A percentile compares a stretch with the other conserved stretches of the same genome.
Conservation (phyloP, 2,113 vertebrate species). For the Caranx ignobilis region DNA sequence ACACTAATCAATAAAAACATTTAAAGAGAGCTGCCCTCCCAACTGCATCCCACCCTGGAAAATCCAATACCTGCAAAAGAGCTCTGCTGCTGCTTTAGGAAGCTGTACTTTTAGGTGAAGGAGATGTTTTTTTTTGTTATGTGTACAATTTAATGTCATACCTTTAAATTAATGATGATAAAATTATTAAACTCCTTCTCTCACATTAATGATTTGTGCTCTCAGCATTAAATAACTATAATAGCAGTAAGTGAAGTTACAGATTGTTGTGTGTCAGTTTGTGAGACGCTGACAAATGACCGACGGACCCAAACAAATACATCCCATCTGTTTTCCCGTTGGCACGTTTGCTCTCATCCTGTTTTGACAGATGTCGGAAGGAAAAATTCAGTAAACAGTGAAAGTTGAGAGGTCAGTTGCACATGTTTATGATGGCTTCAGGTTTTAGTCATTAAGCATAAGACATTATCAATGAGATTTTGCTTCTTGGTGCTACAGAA, state of each 20-base stretch:
- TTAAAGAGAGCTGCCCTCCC: constrained; percentile 4
- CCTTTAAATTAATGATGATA: background rate
- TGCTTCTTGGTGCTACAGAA: background rate
- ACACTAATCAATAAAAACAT: constrained; percentile 10
- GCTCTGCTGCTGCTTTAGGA: background rate
- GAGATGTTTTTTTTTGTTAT: too few relatives aligned
- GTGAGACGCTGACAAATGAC: too few relatives aligned
- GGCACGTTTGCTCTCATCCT: too few relatives aligned
- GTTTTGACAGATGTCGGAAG: too few relatives aligned
- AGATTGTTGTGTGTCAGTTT: background rate
- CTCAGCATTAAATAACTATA: background rate
- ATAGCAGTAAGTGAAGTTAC: background rate
- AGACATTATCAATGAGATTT: too few relatives aligned
- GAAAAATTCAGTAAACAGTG: too few relatives aligned
- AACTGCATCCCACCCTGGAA: background rate
- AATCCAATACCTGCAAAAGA: background rate
- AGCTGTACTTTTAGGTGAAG: too few relatives aligned
- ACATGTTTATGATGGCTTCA: too few relatives aligned
- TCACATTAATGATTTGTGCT: background rate
- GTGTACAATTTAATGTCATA: background rate
- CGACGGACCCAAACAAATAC: too few relatives aligned
- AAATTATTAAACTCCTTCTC: background rate
- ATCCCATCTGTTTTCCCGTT: background rate
- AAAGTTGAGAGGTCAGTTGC: background rate
- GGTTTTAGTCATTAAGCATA: too few relatives aligned